These are phyloP conservation scores for Aphodius granarius DNA, from an alignment of 2,888 invertebrate species.

Conservation along the genomic window DNA sequence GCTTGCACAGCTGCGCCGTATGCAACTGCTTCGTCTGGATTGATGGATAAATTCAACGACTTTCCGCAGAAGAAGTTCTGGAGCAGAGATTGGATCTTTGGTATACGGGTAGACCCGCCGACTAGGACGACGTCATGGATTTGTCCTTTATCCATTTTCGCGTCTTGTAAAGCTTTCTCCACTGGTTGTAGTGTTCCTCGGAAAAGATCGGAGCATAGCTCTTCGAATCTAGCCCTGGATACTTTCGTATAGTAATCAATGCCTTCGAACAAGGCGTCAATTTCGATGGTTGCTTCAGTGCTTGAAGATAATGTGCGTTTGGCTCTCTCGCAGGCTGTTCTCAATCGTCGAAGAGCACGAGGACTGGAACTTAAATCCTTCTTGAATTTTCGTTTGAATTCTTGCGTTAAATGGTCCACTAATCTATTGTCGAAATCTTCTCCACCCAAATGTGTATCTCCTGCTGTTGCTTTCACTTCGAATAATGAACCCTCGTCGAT, in stretches of 20 bases:
- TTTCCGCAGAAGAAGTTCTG: constrained; percentile 74
- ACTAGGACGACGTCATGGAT: constrained; percentile 82
- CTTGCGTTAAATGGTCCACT: constrained; percentile 69
- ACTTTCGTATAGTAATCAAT: constrained; percentile 73
- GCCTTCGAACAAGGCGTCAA: constrained; percentile 75
- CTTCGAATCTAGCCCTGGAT: constrained; percentile 77
- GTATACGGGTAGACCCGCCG: constrained; percentile 80
- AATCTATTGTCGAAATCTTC: constrained; percentile 62
- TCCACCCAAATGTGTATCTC: constrained; percentile 57
- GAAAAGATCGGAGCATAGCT: constrained; percentile 72
- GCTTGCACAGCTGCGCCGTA: constrained; percentile 51
- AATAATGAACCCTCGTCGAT: constrained; percentile 63
- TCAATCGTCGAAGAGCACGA: constrained; percentile 67
- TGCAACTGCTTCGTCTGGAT: constrained; percentile 51
- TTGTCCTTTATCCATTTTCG: constrained; percentile 74
- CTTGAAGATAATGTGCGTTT: constrained; percentile 77
- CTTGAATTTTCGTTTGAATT: constrained; percentile 71
- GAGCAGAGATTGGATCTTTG: constrained; percentile 74
- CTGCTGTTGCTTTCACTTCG: constrained; percentile 59
- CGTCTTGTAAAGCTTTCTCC: constrained; percentile 73
- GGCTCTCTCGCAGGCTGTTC: constrained; percentile 77
- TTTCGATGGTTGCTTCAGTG: constrained; percentile 74
- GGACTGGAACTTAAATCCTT: constrained; percentile 69
- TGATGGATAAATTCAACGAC: constrained; percentile 48
- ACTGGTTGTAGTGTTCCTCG: constrained; percentile 71